Conservation (phyloP, 2,797 vertebrate species). For the Lateolabrax maculatus region DNA sequence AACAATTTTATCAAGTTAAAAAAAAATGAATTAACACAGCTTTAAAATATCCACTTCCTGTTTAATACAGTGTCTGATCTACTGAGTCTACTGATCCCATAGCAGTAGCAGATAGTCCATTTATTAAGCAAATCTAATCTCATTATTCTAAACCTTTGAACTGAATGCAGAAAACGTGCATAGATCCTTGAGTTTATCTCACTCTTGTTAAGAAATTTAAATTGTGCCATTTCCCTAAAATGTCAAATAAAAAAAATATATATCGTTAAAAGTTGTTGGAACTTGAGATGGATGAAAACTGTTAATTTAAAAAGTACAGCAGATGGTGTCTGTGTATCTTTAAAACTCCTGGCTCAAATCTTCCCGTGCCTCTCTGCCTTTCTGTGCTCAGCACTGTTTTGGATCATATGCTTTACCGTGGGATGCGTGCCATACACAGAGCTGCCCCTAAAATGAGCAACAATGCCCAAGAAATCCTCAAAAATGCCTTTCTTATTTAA, state of each 20-base stretch:
- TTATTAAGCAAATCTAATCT: no score
- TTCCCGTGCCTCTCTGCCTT: slow-evolving; percentile 25
- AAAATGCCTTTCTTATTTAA: slow-evolving; percentile 63
- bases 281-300: slow-evolving; percentile 49
- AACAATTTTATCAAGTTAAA: neutral
- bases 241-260: neutral
- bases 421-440: slow-evolving; percentile 30
- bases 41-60: neutral
- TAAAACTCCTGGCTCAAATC: slow-evolving; percentile 44
- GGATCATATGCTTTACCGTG: slow-evolving; percentile 41
- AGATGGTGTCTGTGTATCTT: slow-evolving; percentile 61
- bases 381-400: slow-evolving; percentile 39
- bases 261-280: neutral
- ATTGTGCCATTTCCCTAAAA: neutral
- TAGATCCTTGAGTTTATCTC: no score
- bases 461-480: slow-evolving; percentile 34
- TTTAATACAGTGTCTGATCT: neutral
- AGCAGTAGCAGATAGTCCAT: no score
- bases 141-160: no score
- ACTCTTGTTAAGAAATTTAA: no score
- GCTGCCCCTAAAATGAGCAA: slow-evolving; percentile 54
- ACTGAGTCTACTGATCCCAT: no score
- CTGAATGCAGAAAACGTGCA: no score
- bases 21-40: neutral
- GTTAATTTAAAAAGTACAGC: slow-evolving; percentile 53